phyloP scores from a whole-genome alignment of 2,797 vertebrate genomes.

The Gadopsis bispinosus region DNA sequence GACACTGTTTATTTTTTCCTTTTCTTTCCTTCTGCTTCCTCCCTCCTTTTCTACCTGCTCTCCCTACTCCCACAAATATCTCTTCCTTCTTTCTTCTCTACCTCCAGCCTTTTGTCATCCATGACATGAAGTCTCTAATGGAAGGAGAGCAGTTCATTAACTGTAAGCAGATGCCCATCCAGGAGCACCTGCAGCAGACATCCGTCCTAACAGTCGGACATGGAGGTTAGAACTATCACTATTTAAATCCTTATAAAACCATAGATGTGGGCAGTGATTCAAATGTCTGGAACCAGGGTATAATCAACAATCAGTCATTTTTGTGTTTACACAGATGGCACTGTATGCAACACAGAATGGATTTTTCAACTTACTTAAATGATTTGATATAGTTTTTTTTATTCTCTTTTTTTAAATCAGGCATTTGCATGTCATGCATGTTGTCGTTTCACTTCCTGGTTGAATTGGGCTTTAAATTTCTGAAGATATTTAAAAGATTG shows the following conservation, averaged over 20 bases:
- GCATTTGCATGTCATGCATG: neutral
- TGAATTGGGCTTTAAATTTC: neutral
- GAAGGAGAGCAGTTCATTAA: constrained; percentile 97
- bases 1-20: neutral
- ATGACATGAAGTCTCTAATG: constrained; percentile 97
- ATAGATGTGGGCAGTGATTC: too few relatives aligned
- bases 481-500: neutral
- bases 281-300: neutral
- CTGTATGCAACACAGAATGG: neutral
- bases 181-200: constrained; percentile 74
- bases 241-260: neutral
- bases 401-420: too few relatives aligned
- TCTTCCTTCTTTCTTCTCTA: neutral
- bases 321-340: neutral
- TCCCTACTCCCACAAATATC: neutral
- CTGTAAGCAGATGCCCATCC: constrained; percentile 87
- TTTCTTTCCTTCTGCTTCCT: neutral
- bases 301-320: neutral
- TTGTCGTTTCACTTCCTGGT: neutral
- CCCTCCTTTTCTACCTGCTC: neutral
- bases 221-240: constrained; percentile 59
- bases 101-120: constrained; percentile 94
- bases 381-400: neutral
- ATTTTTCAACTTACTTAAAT: neutral
- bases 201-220: constrained; percentile 17